These are phyloP conservation scores for Excalfactoria chinensis DNA, from an alignment of 2,113 vertebrate species.

Conservation along the genomic window DNA sequence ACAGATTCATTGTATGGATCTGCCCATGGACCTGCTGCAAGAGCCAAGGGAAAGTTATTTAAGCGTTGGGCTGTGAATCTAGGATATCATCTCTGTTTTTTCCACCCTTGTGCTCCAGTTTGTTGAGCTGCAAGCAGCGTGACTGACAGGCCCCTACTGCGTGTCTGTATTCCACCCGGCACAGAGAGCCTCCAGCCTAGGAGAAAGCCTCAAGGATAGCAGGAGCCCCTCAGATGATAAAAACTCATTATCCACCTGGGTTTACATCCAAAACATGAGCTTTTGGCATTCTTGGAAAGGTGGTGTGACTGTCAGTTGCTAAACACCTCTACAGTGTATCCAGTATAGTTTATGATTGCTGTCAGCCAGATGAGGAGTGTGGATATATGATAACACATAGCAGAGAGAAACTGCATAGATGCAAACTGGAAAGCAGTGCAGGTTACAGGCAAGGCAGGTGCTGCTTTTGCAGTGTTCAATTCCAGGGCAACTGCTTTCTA, in stretches of 20 bases:
- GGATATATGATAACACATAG: not conserved
- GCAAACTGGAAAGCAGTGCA: not conserved
- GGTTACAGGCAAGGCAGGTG: not conserved
- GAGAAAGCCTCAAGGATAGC: slow-evolving; percentile 17
- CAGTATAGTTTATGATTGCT: not conserved
- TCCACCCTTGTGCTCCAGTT: not conserved
- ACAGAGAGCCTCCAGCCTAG: not conserved
- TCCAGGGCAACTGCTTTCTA: not conserved
- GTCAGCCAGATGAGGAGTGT: not conserved
- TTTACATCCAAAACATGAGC: not conserved
- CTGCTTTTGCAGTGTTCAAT: not conserved
- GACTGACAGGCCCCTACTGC: not conserved
- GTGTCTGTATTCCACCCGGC: not conserved
- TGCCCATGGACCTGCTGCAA: not conserved
- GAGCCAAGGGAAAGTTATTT: not conserved
- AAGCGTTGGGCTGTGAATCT: not conserved
- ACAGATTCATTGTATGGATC: not conserved
- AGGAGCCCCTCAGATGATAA: not conserved
- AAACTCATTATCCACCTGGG: not conserved
- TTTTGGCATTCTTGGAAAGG: not conserved
- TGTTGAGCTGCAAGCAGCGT: not conserved
- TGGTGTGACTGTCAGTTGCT: not conserved
- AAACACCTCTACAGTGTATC: not conserved
- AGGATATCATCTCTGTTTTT: not conserved
- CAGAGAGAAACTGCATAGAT: not conserved